These are phyloP conservation scores for Gallinago nigripennis DNA, from an alignment of 2,797 vertebrate species.

Conservation along the genomic window DNA sequence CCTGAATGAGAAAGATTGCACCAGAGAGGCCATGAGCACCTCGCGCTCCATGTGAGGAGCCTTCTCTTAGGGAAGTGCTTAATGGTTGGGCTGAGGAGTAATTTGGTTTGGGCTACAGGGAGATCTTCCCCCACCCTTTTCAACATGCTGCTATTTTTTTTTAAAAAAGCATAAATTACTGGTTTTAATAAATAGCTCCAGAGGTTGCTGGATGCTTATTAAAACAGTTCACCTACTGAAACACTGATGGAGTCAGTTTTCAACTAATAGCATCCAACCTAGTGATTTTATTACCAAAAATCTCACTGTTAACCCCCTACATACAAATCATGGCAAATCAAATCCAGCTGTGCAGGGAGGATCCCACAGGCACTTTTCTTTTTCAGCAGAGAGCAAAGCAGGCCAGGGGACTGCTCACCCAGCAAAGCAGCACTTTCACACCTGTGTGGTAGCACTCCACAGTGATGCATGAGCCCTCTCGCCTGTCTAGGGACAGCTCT, in stretches of 20 bases:
- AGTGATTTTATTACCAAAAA: constrained; percentile 18
- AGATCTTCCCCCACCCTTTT: neutral
- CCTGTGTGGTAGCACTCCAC: neutral
- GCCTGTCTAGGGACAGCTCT: neutral
- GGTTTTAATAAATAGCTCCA: constrained; percentile 5
- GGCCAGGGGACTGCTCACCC: neutral
- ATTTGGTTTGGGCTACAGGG: neutral
- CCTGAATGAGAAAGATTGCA: neutral
- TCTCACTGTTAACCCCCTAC: neutral
- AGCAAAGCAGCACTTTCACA: neutral
- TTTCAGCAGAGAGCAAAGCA: neutral
- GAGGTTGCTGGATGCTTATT: constrained; percentile 8
- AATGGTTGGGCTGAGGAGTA: neutral
- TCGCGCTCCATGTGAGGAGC: neutral
- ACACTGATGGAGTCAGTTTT: constrained; percentile 36
- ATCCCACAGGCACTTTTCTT: neutral
- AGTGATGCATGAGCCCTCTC: neutral
- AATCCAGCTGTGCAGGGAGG: neutral
- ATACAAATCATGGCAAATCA: constrained; percentile 3
- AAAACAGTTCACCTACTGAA: constrained; percentile 24
- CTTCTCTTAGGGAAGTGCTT: neutral
- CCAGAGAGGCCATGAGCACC: neutral
- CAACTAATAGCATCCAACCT: neutral
- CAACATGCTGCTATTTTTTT: neutral
- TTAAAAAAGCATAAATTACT: neutral